These are phyloP conservation scores for Sprattus sprattus DNA, from an alignment of 2,113 vertebrate species.

Conservation along the genomic window DNA sequence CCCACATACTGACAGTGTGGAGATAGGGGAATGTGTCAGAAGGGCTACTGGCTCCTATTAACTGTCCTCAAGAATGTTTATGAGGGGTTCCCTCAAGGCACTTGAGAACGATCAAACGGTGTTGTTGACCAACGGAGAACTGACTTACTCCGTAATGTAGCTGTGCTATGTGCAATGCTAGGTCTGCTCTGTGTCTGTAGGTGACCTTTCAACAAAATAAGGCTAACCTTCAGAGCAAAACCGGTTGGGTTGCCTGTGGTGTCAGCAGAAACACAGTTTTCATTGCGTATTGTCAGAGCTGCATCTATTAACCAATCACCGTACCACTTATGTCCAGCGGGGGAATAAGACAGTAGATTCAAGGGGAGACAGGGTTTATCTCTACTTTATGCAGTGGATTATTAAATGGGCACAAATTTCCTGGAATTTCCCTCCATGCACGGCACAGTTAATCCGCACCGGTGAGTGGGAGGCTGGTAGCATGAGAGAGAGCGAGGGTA, in stretches of 20 bases:
- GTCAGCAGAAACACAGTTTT: background rate
- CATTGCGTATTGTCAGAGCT: background rate
- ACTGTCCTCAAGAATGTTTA: too few species aligned
- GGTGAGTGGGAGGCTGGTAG: background rate
- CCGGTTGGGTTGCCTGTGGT: background rate
- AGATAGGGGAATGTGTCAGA: background rate
- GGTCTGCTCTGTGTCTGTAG: background rate
- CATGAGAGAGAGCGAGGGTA: background rate
- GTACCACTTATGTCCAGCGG: background rate
- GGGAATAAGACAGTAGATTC: background rate
- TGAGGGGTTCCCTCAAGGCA: too few species aligned
- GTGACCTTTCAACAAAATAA: background rate
- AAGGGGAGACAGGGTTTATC: background rate
- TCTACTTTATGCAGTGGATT: background rate
- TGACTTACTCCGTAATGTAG: background rate
- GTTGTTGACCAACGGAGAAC: background rate
- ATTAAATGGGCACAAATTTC: conserved; percentile 12
- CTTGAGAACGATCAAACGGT: too few species aligned
- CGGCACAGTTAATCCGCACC: background rate
- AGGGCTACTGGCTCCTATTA: background rate
- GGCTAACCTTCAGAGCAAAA: background rate
- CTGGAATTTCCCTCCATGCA: background rate
- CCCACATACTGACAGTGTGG: background rate
- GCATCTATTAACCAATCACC: background rate
- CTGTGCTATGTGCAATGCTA: background rate